phyloP scores from a whole-genome alignment of 2,888 invertebrate genomes.

The Drosophila atripex region DNA sequence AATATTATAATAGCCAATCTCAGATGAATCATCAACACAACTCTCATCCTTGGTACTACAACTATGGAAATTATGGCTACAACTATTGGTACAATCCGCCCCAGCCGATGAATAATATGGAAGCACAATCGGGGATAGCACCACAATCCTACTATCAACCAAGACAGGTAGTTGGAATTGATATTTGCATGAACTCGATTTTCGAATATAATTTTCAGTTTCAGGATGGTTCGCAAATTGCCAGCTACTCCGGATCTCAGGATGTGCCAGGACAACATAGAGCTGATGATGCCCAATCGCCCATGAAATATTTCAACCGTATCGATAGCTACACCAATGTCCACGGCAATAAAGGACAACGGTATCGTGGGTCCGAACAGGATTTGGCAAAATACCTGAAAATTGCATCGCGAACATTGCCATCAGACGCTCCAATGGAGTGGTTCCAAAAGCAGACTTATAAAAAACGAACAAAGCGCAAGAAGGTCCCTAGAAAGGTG shows the following conservation, averaged over 20 bases:
- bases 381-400: conserved; percentile 20
- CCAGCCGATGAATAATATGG: background rate
- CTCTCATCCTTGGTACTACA: conserved; percentile 4
- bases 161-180: conserved; percentile 1
- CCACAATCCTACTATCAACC: conserved; percentile 1
- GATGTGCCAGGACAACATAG: background rate
- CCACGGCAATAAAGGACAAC: conserved; percentile 1
- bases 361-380: background rate
- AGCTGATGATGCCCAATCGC: background rate
- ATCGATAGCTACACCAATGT: conserved; percentile 33
- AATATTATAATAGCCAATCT: conserved; percentile 8
- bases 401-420: conserved; percentile 7
- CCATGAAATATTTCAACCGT: conserved; percentile 19
- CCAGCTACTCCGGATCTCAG: background rate
- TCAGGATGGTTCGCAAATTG: background rate
- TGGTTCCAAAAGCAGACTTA: background rate
- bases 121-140: background rate
- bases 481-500: background rate
- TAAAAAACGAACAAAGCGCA: background rate
- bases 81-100: conserved; percentile 21
- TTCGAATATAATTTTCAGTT: background rate
- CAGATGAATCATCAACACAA: background rate
- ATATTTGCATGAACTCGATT: background rate
- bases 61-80: conserved; percentile 1
- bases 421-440: background rate